Conservation (phyloP, 2,797 vertebrate genomes). For the Micromesistius poutassou region DNA sequence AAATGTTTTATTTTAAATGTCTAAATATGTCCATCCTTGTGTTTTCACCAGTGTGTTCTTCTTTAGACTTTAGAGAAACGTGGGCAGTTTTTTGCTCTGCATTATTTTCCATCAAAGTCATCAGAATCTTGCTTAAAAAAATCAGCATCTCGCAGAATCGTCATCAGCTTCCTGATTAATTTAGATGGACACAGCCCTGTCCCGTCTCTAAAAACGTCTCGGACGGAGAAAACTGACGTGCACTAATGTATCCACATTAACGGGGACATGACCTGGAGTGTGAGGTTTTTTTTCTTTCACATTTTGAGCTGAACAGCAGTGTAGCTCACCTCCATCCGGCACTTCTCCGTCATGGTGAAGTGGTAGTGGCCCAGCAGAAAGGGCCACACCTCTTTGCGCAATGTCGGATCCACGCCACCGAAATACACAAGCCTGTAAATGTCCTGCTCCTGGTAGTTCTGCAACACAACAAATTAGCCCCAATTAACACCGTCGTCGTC, state of each 20-base stretch:
- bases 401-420: slow-evolving; percentile 86
- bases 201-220: too few relatives aligned
- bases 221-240: neutral
- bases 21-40: too few relatives aligned
- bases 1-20: too few relatives aligned
- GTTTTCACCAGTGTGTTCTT: too few relatives aligned
- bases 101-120: too few relatives aligned
- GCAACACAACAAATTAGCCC: slow-evolving; percentile 4
- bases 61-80: too few relatives aligned
- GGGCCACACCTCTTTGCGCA: slow-evolving; percentile 95
- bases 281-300: neutral
- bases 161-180: too few relatives aligned
- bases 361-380: slow-evolving; percentile 96
- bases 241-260: neutral
- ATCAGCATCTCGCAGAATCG: too few relatives aligned
- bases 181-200: too few relatives aligned
- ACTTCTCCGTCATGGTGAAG: slow-evolving; percentile 84
- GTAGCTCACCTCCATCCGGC: slow-evolving; percentile 81
- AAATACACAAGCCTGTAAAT: slow-evolving; percentile 91
- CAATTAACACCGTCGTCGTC: neutral
- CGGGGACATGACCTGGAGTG: neutral
- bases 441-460: slow-evolving; percentile 90
- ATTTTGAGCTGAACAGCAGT: neutral
- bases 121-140: too few relatives aligned
- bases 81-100: too few relatives aligned